A percentile compares a stretch with the other conserved stretches of the same genome.
phyloP scores from a whole-genome alignment of 2,113 vertebrate species.

The Kobus ellipsiprymnus region DNA sequence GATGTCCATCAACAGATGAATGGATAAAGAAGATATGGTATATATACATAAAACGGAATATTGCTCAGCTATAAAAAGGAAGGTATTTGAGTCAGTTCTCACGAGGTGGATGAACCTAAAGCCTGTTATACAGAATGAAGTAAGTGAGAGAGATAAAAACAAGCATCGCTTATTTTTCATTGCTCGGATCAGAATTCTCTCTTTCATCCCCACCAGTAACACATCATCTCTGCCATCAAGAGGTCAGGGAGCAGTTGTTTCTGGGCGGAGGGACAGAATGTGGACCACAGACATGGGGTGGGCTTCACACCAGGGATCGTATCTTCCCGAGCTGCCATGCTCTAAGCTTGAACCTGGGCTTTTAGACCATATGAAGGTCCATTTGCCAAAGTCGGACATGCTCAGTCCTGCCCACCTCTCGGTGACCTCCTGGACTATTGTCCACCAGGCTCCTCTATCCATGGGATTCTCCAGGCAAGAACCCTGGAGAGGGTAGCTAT shows the following conservation, averaged over 20 bases:
- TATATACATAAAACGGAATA: neutral
- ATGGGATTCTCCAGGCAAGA: neutral
- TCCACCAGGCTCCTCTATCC: neutral
- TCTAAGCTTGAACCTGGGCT: neutral
- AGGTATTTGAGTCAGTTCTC: neutral
- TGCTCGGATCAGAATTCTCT: neutral
- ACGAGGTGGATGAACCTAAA: neutral
- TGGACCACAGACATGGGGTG: neutral
- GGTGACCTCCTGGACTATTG: neutral
- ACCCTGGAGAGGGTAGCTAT: neutral
- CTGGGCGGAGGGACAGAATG: too few species aligned
- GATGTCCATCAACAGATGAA: neutral
- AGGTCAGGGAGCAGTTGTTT: neutral
- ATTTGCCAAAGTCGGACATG: neutral
- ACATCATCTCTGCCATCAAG: neutral
- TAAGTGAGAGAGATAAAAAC: neutral
- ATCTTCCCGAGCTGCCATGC: accelerated
- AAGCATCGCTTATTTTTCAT: neutral
- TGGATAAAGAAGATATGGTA: neutral
- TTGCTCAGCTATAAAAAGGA: neutral
- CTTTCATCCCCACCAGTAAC: neutral
- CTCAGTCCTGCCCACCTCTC: neutral
- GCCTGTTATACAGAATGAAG: neutral
- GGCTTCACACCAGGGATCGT: neutral
- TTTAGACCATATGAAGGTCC: accelerated